phyloP scores from a whole-genome alignment of 2,113 vertebrate species.

The Hippocampus comes region DNA sequence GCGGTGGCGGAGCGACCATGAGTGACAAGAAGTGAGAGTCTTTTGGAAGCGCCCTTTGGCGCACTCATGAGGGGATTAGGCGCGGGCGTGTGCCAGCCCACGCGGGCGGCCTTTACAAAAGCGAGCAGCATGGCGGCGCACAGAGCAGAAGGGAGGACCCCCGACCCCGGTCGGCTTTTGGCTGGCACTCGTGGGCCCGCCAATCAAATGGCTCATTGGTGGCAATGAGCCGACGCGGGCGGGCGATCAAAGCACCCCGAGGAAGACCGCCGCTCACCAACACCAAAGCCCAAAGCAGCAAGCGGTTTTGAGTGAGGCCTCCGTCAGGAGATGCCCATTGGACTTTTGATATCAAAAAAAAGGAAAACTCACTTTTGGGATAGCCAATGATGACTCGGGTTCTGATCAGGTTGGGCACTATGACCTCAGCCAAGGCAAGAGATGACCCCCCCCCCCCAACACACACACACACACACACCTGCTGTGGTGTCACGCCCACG shows the following conservation, averaged over 20 bases:
- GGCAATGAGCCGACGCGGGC: background rate
- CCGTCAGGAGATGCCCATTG: too few relatives aligned
- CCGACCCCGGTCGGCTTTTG: background rate
- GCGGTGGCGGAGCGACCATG: background rate
- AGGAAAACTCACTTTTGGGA: too few relatives aligned
- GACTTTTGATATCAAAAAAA: too few relatives aligned
- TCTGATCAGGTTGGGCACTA: background rate
- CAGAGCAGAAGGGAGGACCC: background rate
- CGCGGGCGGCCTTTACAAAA: background rate
- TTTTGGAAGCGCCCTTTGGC: background rate
- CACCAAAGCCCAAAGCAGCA: background rate
- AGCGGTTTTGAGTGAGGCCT: background rate
- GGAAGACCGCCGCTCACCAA: background rate
- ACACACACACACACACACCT: background rate
- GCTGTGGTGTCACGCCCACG: background rate
- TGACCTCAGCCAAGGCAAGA: too few relatives aligned
- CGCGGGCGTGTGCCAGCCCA: background rate
- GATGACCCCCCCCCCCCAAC: too few relatives aligned
- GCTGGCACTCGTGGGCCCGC: background rate
- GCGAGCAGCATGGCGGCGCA: background rate
- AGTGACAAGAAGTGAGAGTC: slow-evolving; percentile 1
- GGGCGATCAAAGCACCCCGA: background rate
- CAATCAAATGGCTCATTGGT: background rate
- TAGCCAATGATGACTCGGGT: background rate
- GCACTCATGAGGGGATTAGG: background rate